Evolutionary conservation across 2,113 vertebrate species (phyloP), one percentile per base, ranked within the genome.

Genomic region (Alligator mississippiensis): DNA sequence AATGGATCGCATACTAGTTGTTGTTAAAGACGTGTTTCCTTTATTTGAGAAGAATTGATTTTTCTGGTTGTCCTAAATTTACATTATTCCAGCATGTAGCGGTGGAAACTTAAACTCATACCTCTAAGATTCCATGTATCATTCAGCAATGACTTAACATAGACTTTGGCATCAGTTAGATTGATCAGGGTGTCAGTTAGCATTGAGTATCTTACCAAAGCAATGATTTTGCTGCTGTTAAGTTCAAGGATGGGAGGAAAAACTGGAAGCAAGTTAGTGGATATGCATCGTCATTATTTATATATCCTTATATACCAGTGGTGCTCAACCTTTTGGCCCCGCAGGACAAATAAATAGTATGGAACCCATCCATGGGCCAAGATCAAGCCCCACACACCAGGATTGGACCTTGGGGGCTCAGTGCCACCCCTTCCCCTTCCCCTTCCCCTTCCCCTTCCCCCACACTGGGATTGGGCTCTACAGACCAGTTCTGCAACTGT

Each of bases 1-100:
- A 47, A 47, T 47, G 47, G 47, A 47, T 47, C 8, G 47, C 9
- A 9, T 47, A 47, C 47, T 47, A 77, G 62, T 60, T 58, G 54
- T 54, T 88, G 92, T 82, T 66, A 57, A 93, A 57, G 70, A 5
- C 28, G 17, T 80, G 3, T 58, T 60, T 72, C 58, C 25, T 92
- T 47, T 16, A n/a, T n/a, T 88, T 80, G 30, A 80, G 84, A 12
- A 85, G 12, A 59, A 4, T 85, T 14, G 1, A 18, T 34, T 89
- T 84, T 80, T 94, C 47, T 62, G 77, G 18, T n/a, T 77, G 80
- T 34, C 76, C 61, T 78, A 24, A 77, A 82, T 66, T 93, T 62
- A 62, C 0, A 0, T 85, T 77, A 34, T 1, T 3, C 3, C 22
- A 79, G 19, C 38, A 55, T 27, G n/a, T 80, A 80, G n/a, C 57